Conservation (phyloP, 1,140 invertebrate genomes). For the Proales similis region DNA sequence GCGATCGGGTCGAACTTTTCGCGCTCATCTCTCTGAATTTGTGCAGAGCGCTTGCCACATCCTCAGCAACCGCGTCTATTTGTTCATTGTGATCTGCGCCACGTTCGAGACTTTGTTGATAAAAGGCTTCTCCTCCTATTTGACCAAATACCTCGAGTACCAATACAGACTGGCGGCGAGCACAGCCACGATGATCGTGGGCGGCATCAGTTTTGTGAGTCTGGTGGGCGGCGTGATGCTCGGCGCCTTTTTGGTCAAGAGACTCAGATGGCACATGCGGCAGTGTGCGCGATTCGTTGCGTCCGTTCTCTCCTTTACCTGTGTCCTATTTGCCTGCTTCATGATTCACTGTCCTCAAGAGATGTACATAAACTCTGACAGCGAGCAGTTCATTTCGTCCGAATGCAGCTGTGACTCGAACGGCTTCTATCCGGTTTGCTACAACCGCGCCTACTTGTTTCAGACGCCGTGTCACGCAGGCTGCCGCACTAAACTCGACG, state of each 20-base stretch:
- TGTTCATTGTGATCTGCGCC: neutral
- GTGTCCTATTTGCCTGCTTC: constrained; percentile 9
- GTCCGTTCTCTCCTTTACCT: neutral
- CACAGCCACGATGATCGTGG: constrained; percentile 27
- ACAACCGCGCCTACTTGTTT: neutral
- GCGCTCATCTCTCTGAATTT: constrained; percentile 4
- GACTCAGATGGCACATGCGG: constrained; percentile 3
- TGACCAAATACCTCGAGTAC: constrained; percentile 36
- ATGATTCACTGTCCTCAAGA: constrained; percentile 22
- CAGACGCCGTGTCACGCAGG: constrained; percentile 34
- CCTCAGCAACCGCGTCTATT: constrained; percentile 1
- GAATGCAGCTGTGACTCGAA: neutral
- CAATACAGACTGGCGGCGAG: constrained; percentile 7
- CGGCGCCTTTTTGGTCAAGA: constrained; percentile 29
- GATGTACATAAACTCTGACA: neutral
- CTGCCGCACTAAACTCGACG: neutral
- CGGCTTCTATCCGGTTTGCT: constrained; percentile 31
- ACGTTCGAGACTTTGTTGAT: constrained; percentile 35
- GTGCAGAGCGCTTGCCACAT: constrained; percentile 1
- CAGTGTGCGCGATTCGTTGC: constrained; percentile 3
- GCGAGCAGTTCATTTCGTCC: neutral
- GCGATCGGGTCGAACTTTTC: too few relatives aligned
- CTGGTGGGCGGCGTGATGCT: neutral
- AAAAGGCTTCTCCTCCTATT: constrained; percentile 20
- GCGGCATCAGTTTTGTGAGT: constrained; percentile 13